Conservation (phyloP, 2,797 vertebrate species). For the Furcifer pardalis region DNA sequence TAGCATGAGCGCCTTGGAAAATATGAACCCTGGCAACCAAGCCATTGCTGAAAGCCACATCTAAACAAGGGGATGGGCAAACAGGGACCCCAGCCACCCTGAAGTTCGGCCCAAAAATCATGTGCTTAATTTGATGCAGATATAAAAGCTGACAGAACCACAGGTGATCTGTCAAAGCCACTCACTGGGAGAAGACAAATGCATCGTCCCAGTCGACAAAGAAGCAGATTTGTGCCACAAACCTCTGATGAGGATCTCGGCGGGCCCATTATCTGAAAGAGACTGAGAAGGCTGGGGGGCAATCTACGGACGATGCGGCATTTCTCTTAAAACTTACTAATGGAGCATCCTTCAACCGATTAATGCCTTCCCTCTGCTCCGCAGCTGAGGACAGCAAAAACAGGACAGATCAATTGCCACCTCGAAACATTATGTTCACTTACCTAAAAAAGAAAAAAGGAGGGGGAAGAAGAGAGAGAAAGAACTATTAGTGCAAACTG, state of each 20-base stretch:
- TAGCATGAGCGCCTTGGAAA: no score
- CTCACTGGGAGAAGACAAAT: not conserved
- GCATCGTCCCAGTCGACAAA: no score
- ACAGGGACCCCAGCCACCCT: not conserved
- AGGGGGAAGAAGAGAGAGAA: not conserved
- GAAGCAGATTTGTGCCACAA: not conserved
- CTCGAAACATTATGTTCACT: slow-evolving; percentile 31
- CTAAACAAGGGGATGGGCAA: not conserved
- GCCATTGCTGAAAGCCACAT: not conserved
- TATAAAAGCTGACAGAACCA: not conserved
- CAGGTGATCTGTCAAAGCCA: not conserved
- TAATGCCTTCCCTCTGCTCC: not conserved
- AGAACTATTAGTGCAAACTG: not conserved
- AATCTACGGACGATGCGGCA: accelerated
- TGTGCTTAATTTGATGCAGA: not conserved
- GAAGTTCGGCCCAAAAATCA: not conserved
- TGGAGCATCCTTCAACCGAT: not conserved
- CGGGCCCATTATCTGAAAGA: not conserved
- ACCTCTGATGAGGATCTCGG: not conserved
- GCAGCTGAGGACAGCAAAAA: not conserved
- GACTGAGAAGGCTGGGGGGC: not conserved
- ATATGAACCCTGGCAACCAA: no score
- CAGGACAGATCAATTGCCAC: not conserved
- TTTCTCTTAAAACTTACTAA: not conserved
- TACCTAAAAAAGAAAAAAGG: slow-evolving; percentile 47